Conservation (phyloP, 2,888 invertebrate species). For the Drosophila vallismaia region DNA sequence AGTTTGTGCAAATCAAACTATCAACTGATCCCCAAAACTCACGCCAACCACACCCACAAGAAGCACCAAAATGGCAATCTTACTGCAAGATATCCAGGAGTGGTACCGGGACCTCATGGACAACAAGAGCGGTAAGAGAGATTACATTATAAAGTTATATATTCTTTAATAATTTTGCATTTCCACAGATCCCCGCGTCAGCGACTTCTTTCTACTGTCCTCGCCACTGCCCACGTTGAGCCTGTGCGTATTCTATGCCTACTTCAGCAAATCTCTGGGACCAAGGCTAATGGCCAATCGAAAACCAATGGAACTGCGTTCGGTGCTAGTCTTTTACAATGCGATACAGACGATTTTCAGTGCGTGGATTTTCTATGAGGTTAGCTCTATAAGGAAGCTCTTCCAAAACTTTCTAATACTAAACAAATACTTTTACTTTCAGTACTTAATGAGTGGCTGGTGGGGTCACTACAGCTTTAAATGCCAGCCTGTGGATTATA, state of each 20-base stretch:
- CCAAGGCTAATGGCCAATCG: slow-evolving; percentile 95
- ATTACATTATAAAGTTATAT: not conserved
- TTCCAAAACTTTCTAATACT: rapidly evolving
- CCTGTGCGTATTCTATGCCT: slow-evolving; percentile 93
- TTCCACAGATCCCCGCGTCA: slow-evolving; percentile 96
- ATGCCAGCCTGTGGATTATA: slow-evolving; percentile 95
- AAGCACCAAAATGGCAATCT: slow-evolving; percentile 75
- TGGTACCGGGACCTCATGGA: slow-evolving; percentile 90
- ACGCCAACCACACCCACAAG: slow-evolving; percentile 9
- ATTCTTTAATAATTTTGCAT: no score
- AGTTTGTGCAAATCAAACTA: slow-evolving; percentile 7
- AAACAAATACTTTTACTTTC: not conserved
- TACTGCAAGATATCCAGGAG: slow-evolving; percentile 83
- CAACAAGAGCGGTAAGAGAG: slow-evolving; percentile 87
- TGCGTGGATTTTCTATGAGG: slow-evolving; percentile 96
- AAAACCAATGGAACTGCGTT: slow-evolving; percentile 93
- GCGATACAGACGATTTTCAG: slow-evolving; percentile 95
- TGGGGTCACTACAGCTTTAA: slow-evolving; percentile 91
- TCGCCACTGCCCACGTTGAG: slow-evolving; percentile 93
- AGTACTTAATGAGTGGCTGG: slow-evolving; percentile 90
- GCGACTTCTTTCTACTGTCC: slow-evolving; percentile 94
- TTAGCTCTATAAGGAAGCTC: slow-evolving; percentile 84
- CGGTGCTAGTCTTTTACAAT: slow-evolving; percentile 93
- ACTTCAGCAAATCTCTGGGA: slow-evolving; percentile 91
- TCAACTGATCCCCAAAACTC: slow-evolving; percentile 6